Evolutionary conservation across 1,140 invertebrate species (phyloP).

Genomic region (Mercenaria mercenaria): DNA sequence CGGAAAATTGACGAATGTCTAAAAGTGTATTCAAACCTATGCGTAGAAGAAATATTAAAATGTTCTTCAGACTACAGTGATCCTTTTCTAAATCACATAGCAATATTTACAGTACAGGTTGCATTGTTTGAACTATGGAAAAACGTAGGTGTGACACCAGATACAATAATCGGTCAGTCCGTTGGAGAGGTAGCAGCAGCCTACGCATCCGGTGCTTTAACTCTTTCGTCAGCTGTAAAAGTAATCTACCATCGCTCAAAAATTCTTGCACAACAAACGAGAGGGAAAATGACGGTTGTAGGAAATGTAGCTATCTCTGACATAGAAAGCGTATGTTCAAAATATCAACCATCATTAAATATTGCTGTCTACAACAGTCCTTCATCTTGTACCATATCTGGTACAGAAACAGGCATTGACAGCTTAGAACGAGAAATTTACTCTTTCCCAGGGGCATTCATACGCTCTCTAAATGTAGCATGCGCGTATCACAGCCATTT

Average conservation of each 20-base stretch:
- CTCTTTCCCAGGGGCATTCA: not conserved
- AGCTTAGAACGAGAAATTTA: slow-evolving; percentile 5
- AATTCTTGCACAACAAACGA: slow-evolving; percentile 27
- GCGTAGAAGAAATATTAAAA: slow-evolving; percentile 63
- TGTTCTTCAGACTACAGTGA: slow-evolving; percentile 54
- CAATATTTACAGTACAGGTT: slow-evolving; percentile 70
- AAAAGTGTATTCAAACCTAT: slow-evolving; percentile 50
- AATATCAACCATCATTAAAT: not conserved
- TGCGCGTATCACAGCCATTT: slow-evolving; percentile 71
- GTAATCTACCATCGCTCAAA: slow-evolving; percentile 67
- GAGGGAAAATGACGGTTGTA: slow-evolving; percentile 69
- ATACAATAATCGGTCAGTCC: slow-evolving; percentile 67
- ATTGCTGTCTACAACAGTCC: slow-evolving; percentile 69
- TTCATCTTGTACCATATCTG: slow-evolving; percentile 66
- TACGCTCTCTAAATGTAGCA: slow-evolving; percentile 24
- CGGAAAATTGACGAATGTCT: slow-evolving; percentile 66
- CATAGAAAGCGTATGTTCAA: slow-evolving; percentile 31
- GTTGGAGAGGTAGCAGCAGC: slow-evolving; percentile 75
- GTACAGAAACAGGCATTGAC: slow-evolving; percentile 35
- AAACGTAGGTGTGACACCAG: slow-evolving; percentile 45
- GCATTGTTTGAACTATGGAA: slow-evolving; percentile 58
- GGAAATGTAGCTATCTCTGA: slow-evolving; percentile 24
- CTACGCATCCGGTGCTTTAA: slow-evolving; percentile 59
- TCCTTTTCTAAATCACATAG: slow-evolving; percentile 67
- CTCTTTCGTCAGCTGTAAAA: slow-evolving; percentile 57